Percentiles rank a stretch among this genome's conserved stretches.
These are phyloP conservation scores for Smutsia temminckii DNA, from an alignment of 2,797 vertebrate species.

Conservation along the genomic window DNA sequence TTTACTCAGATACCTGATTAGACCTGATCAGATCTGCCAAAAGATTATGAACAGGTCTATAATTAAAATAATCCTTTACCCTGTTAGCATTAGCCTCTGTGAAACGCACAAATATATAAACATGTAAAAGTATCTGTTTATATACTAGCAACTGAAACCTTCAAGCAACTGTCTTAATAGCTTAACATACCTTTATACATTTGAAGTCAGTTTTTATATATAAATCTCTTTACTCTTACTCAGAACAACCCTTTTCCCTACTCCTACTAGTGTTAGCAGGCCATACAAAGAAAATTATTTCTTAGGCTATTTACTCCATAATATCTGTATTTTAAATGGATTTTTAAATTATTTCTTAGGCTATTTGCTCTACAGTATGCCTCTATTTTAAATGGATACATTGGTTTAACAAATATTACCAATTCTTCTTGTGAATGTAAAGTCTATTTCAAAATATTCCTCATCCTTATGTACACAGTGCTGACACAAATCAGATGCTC, in stretches of 20 bases:
- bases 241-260: constrained; percentile 21
- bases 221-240: constrained; percentile 63
- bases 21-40: background rate
- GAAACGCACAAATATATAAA: constrained; percentile 31
- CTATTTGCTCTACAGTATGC: background rate
- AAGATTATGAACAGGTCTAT: constrained; percentile 1
- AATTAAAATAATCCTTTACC: background rate
- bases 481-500: constrained; percentile 28
- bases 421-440: constrained; percentile 52
- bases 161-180: constrained; percentile 69
- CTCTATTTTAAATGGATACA: constrained; percentile 41
- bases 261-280: background rate
- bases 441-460: constrained; percentile 49
- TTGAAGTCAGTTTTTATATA: constrained; percentile 73
- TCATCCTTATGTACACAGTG: background rate
- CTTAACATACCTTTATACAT: constrained; percentile 63
- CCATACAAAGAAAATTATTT: constrained; percentile 15
- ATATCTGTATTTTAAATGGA: constrained; percentile 28
- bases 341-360: background rate
- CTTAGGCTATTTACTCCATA: constrained; percentile 8
- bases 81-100: constrained; percentile 9
- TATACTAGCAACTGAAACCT: background rate
- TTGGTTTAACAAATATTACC: constrained; percentile 35
- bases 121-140: background rate
- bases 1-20: constrained; percentile 44